These are phyloP conservation scores for Podarcis siculus DNA, from an alignment of 2,797 vertebrate species.

Conservation along the genomic window DNA sequence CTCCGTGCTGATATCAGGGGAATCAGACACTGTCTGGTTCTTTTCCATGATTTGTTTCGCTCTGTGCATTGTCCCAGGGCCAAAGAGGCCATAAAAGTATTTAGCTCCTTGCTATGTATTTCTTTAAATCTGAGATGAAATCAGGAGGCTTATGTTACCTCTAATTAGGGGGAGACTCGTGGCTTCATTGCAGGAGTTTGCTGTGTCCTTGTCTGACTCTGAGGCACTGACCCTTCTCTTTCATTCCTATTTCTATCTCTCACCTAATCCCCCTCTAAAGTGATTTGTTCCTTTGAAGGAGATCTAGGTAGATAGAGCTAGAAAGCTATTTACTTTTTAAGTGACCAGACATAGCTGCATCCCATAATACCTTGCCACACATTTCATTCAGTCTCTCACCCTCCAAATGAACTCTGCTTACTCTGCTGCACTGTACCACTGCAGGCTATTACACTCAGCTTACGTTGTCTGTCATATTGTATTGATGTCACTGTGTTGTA, in stretches of 20 bases:
- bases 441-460: neutral
- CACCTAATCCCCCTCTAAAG: slow-evolving; percentile 34
- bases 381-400: neutral
- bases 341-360: neutral
- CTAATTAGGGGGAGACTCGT: slow-evolving; percentile 20
- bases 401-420: slow-evolving; percentile 22
- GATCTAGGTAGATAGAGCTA: slow-evolving; percentile 21
- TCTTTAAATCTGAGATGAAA: slow-evolving; percentile 20
- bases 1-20: neutral
- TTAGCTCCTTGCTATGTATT: neutral
- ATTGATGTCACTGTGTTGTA: slow-evolving; percentile 25
- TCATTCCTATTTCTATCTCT: slow-evolving; percentile 21
- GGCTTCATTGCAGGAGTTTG: slow-evolving; percentile 22
- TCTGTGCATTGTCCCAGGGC: slow-evolving; percentile 2
- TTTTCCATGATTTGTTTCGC: slow-evolving; percentile 26
- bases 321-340: neutral
- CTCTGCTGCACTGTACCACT: neutral
- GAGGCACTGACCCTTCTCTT: neutral
- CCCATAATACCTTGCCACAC: neutral
- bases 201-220: slow-evolving; percentile 23
- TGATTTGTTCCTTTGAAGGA: slow-evolving; percentile 18
- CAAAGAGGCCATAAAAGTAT: slow-evolving; percentile 17
- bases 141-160: slow-evolving; percentile 18
- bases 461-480: slow-evolving; percentile 49
- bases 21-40: slow-evolving; percentile 16